phyloP scores from a whole-genome alignment of 2,888 invertebrate species.

The Therioaphis trifolii region DNA sequence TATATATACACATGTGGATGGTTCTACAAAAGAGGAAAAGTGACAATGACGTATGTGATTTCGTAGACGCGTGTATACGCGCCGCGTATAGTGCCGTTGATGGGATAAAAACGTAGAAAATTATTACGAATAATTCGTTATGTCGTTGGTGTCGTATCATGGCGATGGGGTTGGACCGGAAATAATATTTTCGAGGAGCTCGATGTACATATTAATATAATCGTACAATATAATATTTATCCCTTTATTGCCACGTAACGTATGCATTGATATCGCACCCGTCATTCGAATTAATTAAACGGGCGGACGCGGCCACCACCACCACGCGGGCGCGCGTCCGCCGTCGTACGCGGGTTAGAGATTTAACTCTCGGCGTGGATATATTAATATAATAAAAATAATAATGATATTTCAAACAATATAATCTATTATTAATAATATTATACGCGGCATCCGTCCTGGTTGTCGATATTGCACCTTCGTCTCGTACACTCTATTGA shows the following conservation, averaged over 20 bases:
- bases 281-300: constrained; percentile 28
- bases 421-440: too few species aligned
- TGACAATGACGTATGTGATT: constrained; percentile 62
- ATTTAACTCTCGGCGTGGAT: not conserved
- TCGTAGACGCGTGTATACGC: not conserved
- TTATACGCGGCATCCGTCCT: too few species aligned
- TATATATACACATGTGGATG: not conserved
- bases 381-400: too few species aligned
- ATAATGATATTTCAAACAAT: too few species aligned
- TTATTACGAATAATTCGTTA: constrained; percentile 41
- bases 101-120: constrained; percentile 51
- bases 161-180: constrained; percentile 22
- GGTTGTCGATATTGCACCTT: too few species aligned
- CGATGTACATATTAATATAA: not conserved
- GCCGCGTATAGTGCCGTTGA: not conserved
- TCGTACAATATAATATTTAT: not conserved
- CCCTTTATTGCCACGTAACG: not conserved
- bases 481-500: too few species aligned
- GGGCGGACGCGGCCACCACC: not conserved
- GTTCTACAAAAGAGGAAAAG: constrained; percentile 42
- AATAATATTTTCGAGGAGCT: constrained; percentile 35
- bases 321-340: not conserved
- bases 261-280: not conserved
- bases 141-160: not conserved
- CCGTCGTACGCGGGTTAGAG: too few species aligned